These are phyloP conservation scores for Heliconius erato DNA, from an alignment of 2,888 invertebrate genomes.

Conservation along the genomic window DNA sequence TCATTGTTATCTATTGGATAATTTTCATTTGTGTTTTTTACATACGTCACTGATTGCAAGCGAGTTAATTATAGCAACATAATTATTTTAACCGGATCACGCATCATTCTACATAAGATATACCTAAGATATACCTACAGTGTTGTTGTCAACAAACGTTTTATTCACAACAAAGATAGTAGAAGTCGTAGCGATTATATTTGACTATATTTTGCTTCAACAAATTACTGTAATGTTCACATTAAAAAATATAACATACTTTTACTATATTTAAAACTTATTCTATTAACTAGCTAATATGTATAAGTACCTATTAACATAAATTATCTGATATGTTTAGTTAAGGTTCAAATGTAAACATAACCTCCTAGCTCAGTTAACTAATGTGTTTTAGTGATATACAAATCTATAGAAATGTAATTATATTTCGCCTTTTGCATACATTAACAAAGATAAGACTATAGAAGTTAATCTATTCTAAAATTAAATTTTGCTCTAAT, in stretches of 20 bases:
- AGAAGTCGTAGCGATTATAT: background rate
- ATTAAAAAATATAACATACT: background rate
- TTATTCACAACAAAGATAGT: background rate
- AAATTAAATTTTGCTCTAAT: background rate
- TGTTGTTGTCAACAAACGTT: background rate
- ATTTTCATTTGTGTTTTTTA: slow-evolving; percentile 12
- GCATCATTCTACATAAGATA: background rate
- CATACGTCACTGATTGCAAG: slow-evolving; percentile 9
- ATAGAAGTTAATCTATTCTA: background rate
- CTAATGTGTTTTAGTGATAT: background rate
- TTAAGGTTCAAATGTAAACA: background rate
- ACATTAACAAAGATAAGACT: background rate
- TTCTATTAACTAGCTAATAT: background rate
- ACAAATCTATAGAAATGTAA: background rate
- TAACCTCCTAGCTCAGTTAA: background rate
- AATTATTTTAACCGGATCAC: slow-evolving; percentile 13
- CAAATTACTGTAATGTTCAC: background rate
- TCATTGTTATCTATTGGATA: slow-evolving; percentile 9
- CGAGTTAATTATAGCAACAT: background rate
- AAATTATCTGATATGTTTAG: background rate
- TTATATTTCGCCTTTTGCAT: background rate
- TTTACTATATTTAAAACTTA: background rate
- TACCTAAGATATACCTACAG: background rate
- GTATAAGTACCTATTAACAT: background rate
- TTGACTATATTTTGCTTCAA: background rate